Percentiles rank a stretch among this genome's conserved stretches.
Evolutionary conservation across 2,797 vertebrate genomes (phyloP).

Genomic region (Tinamus major): DNA sequence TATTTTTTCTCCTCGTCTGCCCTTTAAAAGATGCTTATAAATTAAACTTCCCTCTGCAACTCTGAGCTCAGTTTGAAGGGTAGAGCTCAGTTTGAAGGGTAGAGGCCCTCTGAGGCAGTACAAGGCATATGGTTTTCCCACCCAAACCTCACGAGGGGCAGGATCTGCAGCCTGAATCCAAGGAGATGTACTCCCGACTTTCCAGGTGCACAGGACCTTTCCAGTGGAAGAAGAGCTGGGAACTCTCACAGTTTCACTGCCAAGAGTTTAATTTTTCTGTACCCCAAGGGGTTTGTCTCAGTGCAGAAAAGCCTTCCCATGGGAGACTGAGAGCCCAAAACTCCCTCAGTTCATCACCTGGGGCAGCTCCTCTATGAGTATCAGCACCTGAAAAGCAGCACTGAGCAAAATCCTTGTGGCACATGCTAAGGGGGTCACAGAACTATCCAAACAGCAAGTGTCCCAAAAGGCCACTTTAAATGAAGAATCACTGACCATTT

Average conservation of each 20-base stretch:
- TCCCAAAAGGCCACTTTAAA: not conserved
- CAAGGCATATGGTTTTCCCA: not conserved
- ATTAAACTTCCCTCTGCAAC: conserved; percentile 31
- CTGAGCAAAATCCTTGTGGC: not conserved
- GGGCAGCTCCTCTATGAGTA: not conserved
- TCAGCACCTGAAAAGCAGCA: not conserved
- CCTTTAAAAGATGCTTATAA: conserved; percentile 55
- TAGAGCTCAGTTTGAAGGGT: not conserved
- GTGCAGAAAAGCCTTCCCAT: not conserved
- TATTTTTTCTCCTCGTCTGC: conserved; percentile 53
- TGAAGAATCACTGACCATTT: not conserved
- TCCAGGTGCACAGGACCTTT: not conserved
- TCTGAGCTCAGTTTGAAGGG: not conserved
- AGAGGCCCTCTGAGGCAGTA: not conserved
- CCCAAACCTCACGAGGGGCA: not conserved
- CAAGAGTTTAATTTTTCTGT: not conserved
- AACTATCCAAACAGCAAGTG: not conserved
- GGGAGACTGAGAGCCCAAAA: not conserved
- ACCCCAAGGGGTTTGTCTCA: fast-evolving
- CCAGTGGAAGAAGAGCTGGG: not conserved
- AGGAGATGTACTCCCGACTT: not conserved
- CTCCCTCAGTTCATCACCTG: not conserved
- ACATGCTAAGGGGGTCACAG: fast-evolving
- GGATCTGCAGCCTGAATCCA: not conserved
- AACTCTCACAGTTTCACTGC: not conserved